Evolutionary conservation across 2,797 vertebrate species (phyloP).

Genomic region (Sphenodon punctatus): DNA sequence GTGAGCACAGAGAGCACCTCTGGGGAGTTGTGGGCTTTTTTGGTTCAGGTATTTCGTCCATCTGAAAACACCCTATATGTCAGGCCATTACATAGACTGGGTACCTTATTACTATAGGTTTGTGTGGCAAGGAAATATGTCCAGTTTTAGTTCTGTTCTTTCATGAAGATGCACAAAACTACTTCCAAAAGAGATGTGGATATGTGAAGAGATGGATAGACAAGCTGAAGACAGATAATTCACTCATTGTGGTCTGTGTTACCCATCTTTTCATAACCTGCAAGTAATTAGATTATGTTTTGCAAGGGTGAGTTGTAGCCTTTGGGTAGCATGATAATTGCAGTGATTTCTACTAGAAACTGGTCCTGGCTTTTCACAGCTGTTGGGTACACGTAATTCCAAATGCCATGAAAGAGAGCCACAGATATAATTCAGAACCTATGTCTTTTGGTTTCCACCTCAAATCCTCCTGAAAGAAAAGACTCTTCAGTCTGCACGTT

Average conservation of each 20-base stretch:
- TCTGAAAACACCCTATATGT: no score
- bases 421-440: neutral
- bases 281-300: no score
- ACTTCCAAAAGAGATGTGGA: neutral
- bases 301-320: fast-evolving
- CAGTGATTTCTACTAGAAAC: neutral
- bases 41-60: no score
- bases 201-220: neutral
- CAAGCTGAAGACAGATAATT: no score
- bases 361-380: neutral
- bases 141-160: neutral
- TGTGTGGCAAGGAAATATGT: neutral
- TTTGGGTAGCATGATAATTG: fast-evolving
- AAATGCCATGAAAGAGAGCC: neutral
- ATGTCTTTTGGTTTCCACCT: neutral
- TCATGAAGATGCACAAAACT: neutral
- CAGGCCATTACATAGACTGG: neutral
- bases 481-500: neutral
- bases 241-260: no score
- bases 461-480: no score
- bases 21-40: no score
- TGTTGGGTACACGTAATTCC: neutral
- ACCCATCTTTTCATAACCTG: no score
- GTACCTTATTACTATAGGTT: neutral
- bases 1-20: no score